Evolutionary conservation across 2,797 vertebrate genomes (phyloP), one percentile per base, ranked within the genome.

Genomic region (Poecilia velifera): DNA sequence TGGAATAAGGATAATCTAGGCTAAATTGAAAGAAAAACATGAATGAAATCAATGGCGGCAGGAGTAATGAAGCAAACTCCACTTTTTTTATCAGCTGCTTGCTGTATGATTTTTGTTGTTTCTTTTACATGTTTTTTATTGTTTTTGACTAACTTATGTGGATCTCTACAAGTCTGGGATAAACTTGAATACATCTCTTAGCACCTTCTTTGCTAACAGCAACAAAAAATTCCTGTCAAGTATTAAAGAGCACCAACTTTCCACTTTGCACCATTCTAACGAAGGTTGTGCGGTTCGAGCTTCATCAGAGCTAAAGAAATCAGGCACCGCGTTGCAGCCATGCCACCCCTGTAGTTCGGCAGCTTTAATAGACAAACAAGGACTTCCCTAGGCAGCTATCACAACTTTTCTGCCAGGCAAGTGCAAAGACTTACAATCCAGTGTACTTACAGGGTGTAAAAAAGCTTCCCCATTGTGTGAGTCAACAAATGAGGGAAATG

Each of bases 251-350:
- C 14, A 62, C 68, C 18, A 3, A 47, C 12, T 46, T 6, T 87
- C 81, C 53, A 45, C 78, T 73, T 83, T 66, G 84, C 66, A 28
- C 6, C 62, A 84, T 90, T 86, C 93, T 87, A 92, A 76, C 68
- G 0, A 84, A 80, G 72, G 77, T 80, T 76, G 64, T 31, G 25
- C 46, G 80, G 78, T 77, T 84, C 90, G 84, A 95, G 92, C 91
- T 93, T 85, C 76, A 31, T 89, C 83, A 92, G 89, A 91, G 89
- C 93, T 94, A 93, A 95, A 94, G 87, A 86, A 94, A 95, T 94
- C 91, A 94, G 80, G 73, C 77, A 76, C 75, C 84, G 82, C 84
- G 80, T 86, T 87, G 86, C 85, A 76, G 59, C 76, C 73, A 28
- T 82, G 80, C 77, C 80, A 82, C 55, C 36, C 85, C 53, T 43